Percentiles rank a stretch among this genome's conserved stretches.
Evolutionary conservation across 2,888 invertebrate genomes (phyloP).

Genomic region (Lycocerus yunnanus): DNA sequence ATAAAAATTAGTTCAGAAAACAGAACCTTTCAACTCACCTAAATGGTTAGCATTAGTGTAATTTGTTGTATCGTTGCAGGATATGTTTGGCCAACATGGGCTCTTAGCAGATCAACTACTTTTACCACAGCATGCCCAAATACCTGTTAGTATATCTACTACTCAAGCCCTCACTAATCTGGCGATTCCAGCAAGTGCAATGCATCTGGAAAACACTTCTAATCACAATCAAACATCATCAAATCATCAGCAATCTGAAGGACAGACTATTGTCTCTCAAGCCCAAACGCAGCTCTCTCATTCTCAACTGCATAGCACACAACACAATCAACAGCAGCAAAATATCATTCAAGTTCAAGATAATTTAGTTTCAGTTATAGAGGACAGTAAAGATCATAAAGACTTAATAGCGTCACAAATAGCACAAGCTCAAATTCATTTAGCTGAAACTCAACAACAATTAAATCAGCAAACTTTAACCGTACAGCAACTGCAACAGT

Average conservation of each 20-base stretch:
- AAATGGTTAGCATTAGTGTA: not conserved
- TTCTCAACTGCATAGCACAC: conserved; percentile 43
- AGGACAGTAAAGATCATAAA: conserved; percentile 53
- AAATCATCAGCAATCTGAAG: conserved; percentile 35
- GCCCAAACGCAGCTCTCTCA: conserved; percentile 57
- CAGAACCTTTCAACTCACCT: too few species aligned
- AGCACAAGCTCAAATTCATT: conserved; percentile 53
- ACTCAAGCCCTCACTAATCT: conserved; percentile 53
- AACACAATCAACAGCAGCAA: conserved; percentile 47
- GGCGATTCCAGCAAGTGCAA: conserved; percentile 50
- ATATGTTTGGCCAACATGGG: conserved; percentile 62
- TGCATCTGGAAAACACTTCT: conserved; percentile 50
- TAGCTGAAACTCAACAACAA: conserved; percentile 62
- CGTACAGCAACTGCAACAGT: conserved; percentile 54
- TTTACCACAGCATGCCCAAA: conserved; percentile 53
- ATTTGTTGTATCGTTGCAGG: conserved; percentile 41
- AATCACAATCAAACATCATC: conserved; percentile 36
- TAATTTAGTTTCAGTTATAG: conserved; percentile 55
- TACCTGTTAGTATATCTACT: conserved; percentile 53
- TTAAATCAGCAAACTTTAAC: conserved; percentile 49
- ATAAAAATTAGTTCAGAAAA: too few species aligned
- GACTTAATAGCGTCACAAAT: conserved; percentile 49
- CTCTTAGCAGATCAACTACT: conserved; percentile 52
- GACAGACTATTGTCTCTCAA: conserved; percentile 33
- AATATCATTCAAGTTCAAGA: conserved; percentile 56